These are phyloP conservation scores for Sebastes wilsoni DNA, from an alignment of 2,797 vertebrate genomes.

Conservation along the genomic window DNA sequence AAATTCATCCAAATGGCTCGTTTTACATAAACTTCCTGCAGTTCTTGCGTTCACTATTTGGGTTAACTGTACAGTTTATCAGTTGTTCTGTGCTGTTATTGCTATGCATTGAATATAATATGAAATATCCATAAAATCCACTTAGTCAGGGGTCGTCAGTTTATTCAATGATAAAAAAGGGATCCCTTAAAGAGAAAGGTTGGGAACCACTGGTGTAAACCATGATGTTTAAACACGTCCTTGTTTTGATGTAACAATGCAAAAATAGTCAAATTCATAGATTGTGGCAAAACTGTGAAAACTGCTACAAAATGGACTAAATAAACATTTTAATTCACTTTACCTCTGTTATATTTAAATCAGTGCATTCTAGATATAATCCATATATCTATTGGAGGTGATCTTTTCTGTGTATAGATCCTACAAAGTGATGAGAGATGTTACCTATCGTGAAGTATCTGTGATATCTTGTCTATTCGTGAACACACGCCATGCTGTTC, in stretches of 20 bases:
- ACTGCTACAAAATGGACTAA: background rate
- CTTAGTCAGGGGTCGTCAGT: too few relatives aligned
- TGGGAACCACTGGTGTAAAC: background rate
- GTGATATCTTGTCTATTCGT: background rate
- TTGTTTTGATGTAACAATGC: background rate
- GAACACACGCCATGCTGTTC: background rate
- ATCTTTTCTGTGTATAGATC: background rate
- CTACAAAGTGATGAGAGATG: background rate
- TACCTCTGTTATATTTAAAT: background rate
- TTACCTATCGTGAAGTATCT: background rate
- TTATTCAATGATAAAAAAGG: too few relatives aligned
- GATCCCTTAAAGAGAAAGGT: too few relatives aligned
- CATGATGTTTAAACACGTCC: background rate
- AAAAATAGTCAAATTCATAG: background rate
- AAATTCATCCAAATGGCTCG: too few relatives aligned
- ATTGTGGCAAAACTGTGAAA: slow-evolving; percentile 8
- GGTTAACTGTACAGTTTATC: too few relatives aligned
- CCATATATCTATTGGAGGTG: background rate
- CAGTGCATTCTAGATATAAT: background rate
- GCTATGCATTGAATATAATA: too few relatives aligned
- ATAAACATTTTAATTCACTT: background rate
- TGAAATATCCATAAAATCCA: too few relatives aligned
- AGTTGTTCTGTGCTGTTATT: too few relatives aligned
- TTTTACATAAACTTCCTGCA: too few relatives aligned
- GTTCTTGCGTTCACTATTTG: too few relatives aligned